Percentiles rank a stretch among this genome's conserved stretches.
phyloP scores from a whole-genome alignment of 2,113 vertebrate genomes.

The Indicator maculatus region DNA sequence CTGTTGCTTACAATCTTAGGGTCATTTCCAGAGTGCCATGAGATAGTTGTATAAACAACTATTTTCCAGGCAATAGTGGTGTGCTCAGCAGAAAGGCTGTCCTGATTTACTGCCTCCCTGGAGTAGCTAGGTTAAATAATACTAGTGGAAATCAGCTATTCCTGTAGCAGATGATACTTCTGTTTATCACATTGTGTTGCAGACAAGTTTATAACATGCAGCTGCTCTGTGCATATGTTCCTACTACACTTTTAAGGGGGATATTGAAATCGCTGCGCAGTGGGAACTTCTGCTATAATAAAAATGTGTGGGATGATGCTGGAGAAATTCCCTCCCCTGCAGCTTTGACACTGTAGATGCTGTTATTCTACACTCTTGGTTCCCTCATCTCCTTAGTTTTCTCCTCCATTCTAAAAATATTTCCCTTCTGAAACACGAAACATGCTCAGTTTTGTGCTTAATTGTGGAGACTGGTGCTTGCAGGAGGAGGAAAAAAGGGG shows the following conservation, averaged over 20 bases:
- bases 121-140: conserved; percentile 53
- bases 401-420: conserved; percentile 23
- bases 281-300: conserved; percentile 54
- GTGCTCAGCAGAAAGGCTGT: conserved; percentile 21
- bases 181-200: conserved; percentile 38
- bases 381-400: background rate
- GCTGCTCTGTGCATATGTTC: conserved; percentile 53
- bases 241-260: conserved; percentile 43
- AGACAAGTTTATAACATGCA: conserved; percentile 50
- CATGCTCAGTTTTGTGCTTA: background rate
- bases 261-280: conserved; percentile 17
- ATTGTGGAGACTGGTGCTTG: background rate
- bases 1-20: background rate
- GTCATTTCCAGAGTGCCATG: background rate
- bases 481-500: background rate
- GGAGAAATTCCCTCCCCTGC: conserved; percentile 56
- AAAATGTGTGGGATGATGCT: conserved; percentile 58
- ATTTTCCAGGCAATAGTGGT: background rate
- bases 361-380: background rate
- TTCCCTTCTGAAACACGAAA: conserved; percentile 10
- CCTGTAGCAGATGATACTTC: conserved; percentile 55
- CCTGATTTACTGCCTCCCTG: conserved; percentile 18
- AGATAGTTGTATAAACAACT: background rate
- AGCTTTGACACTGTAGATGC: conserved; percentile 19
- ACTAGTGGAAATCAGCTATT: conserved; percentile 30